These are phyloP conservation scores for Bombyx mandarina DNA, from an alignment of 1,140 invertebrate species.

Conservation along the genomic window DNA sequence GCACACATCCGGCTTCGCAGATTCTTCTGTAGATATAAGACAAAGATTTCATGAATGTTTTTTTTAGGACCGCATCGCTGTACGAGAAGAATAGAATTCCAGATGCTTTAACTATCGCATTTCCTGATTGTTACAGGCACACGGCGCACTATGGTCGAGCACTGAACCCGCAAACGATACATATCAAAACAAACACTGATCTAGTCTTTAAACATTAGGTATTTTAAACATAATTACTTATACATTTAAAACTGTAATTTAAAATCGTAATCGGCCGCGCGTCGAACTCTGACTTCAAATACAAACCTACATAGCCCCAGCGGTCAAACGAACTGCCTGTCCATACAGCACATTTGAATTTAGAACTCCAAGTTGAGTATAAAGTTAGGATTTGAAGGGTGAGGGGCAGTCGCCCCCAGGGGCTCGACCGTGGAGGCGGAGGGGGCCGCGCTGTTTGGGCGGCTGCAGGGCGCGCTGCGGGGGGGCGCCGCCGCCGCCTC, in stretches of 20 bases:
- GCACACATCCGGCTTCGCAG: conserved; percentile 30
- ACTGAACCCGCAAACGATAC: conserved; percentile 40
- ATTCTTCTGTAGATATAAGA: conserved; percentile 23
- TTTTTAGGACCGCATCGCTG: no score
- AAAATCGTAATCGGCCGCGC: no score
- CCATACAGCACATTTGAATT: neutral
- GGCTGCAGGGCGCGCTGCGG: conserved; percentile 65
- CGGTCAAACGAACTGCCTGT: conserved; percentile 1
- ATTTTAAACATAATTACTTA: neutral
- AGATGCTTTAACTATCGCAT: no score
- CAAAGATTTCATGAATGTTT: neutral
- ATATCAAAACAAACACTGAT: conserved; percentile 65
- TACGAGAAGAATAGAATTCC: no score
- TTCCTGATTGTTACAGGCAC: conserved; percentile 41
- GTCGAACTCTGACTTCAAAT: no score
- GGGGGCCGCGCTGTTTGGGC: conserved; percentile 64
- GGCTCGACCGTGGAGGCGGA: conserved; percentile 72
- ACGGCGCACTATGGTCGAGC: conserved; percentile 45
- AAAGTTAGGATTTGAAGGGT: conserved; percentile 19
- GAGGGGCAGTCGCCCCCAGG: conserved; percentile 42
- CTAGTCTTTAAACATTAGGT: neutral
- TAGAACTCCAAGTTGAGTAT: neutral
- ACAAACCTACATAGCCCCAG: neutral
- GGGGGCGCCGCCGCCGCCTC: conserved; percentile 68
- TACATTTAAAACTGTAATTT: neutral